These are phyloP conservation scores for Hirtodrosophila trivittata DNA, from an alignment of 2,888 invertebrate genomes.

Conservation along the genomic window DNA sequence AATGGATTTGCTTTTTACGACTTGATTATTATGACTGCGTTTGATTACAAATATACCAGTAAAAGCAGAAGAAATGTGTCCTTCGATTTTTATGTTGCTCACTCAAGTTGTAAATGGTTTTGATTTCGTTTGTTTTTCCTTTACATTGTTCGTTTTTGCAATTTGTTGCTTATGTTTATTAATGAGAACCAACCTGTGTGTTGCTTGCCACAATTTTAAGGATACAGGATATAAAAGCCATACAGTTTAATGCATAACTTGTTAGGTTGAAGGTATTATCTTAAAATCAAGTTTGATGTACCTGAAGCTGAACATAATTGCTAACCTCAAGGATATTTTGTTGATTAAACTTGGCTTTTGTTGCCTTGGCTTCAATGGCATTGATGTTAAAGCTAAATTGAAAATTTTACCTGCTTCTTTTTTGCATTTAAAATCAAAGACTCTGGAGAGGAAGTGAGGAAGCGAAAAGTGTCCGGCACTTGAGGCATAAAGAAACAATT, in stretches of 20 bases:
- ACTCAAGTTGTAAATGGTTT: conserved; percentile 62
- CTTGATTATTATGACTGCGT: conserved; percentile 82
- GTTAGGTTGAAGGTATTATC: too few species aligned
- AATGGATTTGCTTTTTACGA: conserved; percentile 82
- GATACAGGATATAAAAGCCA: too few species aligned
- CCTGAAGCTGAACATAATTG: background rate
- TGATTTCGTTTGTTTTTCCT: conserved; percentile 51
- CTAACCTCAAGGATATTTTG: background rate
- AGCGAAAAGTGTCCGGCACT: conserved; percentile 9
- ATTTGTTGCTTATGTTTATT: conserved; percentile 70
- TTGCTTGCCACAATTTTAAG: conserved; percentile 34
- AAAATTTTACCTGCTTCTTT: conserved; percentile 6
- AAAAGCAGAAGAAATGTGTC: conserved; percentile 24
- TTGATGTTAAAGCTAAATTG: background rate
- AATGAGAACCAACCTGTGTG: conserved; percentile 63
- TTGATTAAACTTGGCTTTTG: background rate
- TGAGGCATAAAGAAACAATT: conserved; percentile 75
- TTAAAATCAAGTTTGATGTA: too few species aligned
- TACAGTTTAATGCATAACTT: too few species aligned
- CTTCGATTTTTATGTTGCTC: conserved; percentile 48
- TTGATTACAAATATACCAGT: conserved; percentile 78
- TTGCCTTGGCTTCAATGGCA: background rate
- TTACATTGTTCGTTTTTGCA: conserved; percentile 16
- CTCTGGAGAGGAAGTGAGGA: conserved; percentile 5
- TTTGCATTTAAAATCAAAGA: conserved; percentile 43